Evolutionary conservation across 2,113 vertebrate genomes (phyloP).

Genomic region (Lates calcarifer): DNA sequence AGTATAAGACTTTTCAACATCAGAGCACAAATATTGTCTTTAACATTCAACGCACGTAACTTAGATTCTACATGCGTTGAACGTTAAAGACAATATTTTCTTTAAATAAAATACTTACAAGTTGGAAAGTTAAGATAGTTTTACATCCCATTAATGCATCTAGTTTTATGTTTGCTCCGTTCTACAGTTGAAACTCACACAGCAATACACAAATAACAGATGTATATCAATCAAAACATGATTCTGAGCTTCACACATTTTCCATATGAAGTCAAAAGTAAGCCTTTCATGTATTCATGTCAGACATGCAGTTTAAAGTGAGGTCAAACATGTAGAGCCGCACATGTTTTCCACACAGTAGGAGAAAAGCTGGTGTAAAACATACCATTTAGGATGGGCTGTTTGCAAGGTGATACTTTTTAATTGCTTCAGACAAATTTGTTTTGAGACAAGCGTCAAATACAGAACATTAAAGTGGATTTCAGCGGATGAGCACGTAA

Average conservation of each 20-base stretch:
- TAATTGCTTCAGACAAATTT: constrained; percentile 88
- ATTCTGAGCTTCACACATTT: constrained; percentile 12
- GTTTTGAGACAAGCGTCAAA: constrained; percentile 84
- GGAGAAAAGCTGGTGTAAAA: constrained; percentile 69
- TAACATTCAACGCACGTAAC: not conserved
- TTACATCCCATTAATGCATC: not conserved
- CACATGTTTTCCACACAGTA: constrained; percentile 57
- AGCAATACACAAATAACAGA: constrained; percentile 18
- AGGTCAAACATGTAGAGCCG: constrained; percentile 60
- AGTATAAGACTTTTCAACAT: not conserved
- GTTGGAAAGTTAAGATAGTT: not conserved
- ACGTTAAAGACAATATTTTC: no score
- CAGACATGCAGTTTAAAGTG: constrained; percentile 55
- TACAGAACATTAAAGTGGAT: constrained; percentile 84
- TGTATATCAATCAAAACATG: constrained; percentile 20
- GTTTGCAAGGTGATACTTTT: constrained; percentile 83
- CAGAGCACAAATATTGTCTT: not conserved
- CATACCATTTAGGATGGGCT: constrained; percentile 68
- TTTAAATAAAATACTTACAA: not conserved
- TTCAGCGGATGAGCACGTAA: constrained; percentile 85
- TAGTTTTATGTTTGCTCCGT: not conserved
- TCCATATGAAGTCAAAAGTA: constrained; percentile 47
- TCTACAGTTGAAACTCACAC: constrained; percentile 9
- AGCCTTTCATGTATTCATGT: constrained; percentile 54
- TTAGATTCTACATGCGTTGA: no score